Percentiles rank a stretch among this genome's conserved stretches.
These are phyloP conservation scores for Aplidium turbinatum DNA, from an alignment of 23 tunicate genomes.

Conservation along the genomic window DNA sequence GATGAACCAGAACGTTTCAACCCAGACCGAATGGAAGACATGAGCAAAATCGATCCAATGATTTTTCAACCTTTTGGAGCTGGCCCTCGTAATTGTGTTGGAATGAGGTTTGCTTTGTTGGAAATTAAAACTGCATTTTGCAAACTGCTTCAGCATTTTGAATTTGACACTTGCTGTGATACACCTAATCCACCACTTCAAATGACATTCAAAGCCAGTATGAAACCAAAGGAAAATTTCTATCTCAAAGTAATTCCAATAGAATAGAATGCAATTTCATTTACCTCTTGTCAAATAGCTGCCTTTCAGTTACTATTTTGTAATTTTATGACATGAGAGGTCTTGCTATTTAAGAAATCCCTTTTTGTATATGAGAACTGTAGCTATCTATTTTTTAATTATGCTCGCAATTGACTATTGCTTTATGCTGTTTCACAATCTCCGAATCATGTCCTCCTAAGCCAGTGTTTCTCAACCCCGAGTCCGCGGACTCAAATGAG, in stretches of 20 bases:
- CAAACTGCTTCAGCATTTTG: slow-evolving; percentile 45
- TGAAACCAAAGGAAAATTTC: slow-evolving; percentile 35
- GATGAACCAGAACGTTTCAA: slow-evolving; percentile 73
- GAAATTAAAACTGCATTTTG: slow-evolving; percentile 68
- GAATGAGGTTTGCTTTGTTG: slow-evolving; percentile 77
- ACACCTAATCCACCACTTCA: slow-evolving; percentile 70
- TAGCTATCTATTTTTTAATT: no score
- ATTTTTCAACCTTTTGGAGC: slow-evolving; percentile 84
- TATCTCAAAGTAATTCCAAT: slow-evolving; percentile 38
- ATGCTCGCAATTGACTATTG: no score
- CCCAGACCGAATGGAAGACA: slow-evolving; percentile 87
- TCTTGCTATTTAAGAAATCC: no score
- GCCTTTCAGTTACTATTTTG: no score
- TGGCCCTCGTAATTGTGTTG: slow-evolving; percentile 86
- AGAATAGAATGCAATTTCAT: no score
- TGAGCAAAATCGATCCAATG: slow-evolving; percentile 83
- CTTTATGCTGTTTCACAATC: no score
- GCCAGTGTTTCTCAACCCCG: no score
- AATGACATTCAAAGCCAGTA: slow-evolving; percentile 31
- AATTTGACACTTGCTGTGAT: slow-evolving; percentile 46
- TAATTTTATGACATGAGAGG: no score
- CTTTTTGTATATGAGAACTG: no score
- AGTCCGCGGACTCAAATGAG: no score
- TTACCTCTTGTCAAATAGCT: no score
- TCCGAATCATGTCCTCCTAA: no score